Conservation (phyloP, 2,797 vertebrate species). For the Eupleurogrammus muticus region DNA sequence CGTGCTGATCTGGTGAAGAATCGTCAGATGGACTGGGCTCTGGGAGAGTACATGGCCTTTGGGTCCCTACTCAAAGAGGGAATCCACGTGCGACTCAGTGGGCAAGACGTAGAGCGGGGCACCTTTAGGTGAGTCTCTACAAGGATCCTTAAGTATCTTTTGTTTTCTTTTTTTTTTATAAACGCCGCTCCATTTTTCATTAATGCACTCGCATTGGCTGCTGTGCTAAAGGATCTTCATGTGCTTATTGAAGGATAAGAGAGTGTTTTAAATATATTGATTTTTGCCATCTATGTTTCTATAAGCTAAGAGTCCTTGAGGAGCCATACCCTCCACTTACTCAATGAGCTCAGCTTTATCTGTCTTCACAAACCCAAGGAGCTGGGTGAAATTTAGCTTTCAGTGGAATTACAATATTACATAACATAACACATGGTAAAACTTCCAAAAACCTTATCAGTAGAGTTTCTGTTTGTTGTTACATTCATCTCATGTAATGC, state of each 20-base stretch:
- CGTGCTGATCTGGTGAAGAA: slow-evolving; percentile 88
- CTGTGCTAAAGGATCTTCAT: not conserved
- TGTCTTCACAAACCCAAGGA: not conserved
- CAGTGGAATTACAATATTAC: not conserved
- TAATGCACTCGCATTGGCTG: not conserved
- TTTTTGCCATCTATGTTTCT: slow-evolving; percentile 10
- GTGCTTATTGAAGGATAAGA: not conserved
- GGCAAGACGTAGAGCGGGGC: slow-evolving; percentile 93
- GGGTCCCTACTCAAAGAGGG: slow-evolving; percentile 94
- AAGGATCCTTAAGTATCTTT: not conserved
- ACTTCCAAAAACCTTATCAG: too few species aligned
- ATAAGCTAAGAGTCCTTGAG: slow-evolving; percentile 2
- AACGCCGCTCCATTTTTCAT: not conserved
- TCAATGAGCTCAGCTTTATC: slow-evolving; percentile 21
- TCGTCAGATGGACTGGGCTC: slow-evolving; percentile 92
- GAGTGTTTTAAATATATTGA: slow-evolving; percentile 15
- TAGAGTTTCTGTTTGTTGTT: not conserved
- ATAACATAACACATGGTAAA: not conserved
- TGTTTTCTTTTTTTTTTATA: not conserved
- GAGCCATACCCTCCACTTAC: slow-evolving; percentile 8
- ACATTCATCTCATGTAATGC: too few species aligned
- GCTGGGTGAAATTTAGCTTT: not conserved
- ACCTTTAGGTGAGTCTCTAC: slow-evolving; percentile 88
- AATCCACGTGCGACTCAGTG: slow-evolving; percentile 92
- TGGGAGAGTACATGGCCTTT: slow-evolving; percentile 94